Evolutionary conservation across 1,140 invertebrate genomes (phyloP).

Genomic region (Drosophila bocki): DNA sequence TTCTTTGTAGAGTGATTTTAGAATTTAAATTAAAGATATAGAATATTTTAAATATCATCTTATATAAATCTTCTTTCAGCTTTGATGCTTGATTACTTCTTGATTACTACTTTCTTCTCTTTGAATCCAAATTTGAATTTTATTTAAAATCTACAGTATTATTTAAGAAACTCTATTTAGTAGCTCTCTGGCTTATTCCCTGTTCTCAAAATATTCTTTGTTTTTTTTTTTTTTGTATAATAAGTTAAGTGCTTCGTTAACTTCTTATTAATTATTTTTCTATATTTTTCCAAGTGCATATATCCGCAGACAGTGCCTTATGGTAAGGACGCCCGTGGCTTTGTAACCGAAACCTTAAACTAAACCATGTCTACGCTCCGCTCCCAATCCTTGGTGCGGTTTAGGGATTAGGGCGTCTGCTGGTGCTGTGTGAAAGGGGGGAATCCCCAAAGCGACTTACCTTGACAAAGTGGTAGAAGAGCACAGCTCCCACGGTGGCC

Average conservation of each 20-base stretch:
- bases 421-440: constrained; percentile 32
- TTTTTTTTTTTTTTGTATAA: background rate
- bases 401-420: constrained; percentile 70
- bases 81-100: background rate
- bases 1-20: no score
- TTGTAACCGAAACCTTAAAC: constrained; percentile 56
- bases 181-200: background rate
- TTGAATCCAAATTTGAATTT: no score
- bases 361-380: constrained; percentile 11
- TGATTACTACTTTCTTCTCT: background rate
- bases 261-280: background rate
- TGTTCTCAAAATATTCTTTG: background rate
- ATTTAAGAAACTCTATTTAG: background rate
- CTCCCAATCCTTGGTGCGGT: constrained; percentile 46
- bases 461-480: constrained; percentile 93
- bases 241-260: background rate
- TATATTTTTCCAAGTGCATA: constrained; percentile 2
- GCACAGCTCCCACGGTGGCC: constrained; percentile 89
- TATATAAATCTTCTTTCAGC: background rate
- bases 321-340: constrained; percentile 28
- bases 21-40: background rate
- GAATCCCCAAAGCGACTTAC: constrained; percentile 85
- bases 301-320: constrained; percentile 32
- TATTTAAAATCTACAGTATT: background rate
- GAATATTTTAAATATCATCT: background rate